Percentiles rank a stretch among this genome's conserved stretches.
Evolutionary conservation across 1,140 invertebrate genomes (phyloP).

Genomic region (Tyrophagus putrescentiae): DNA sequence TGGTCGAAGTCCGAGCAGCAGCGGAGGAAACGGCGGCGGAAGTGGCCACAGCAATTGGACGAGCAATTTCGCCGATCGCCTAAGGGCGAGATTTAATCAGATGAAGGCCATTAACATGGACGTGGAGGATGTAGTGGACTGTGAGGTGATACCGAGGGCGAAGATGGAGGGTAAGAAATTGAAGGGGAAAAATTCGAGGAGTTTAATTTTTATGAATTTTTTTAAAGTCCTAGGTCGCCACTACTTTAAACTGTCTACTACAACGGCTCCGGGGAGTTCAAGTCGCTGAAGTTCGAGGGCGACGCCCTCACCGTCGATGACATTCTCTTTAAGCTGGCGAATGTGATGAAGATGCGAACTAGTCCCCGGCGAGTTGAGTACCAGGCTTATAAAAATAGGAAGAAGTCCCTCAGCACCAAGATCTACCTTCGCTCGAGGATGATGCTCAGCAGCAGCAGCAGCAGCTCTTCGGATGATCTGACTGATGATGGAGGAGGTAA

Average conservation of each 20-base stretch:
- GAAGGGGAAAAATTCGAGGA: background rate
- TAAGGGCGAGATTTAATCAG: constrained; percentile 29
- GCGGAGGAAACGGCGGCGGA: too few relatives aligned
- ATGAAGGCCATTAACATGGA: constrained; percentile 54
- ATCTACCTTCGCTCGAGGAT: background rate
- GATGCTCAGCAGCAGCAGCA: too few relatives aligned
- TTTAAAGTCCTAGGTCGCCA: background rate
- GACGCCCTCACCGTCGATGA: constrained; percentile 54
- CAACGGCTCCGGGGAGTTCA: constrained; percentile 48
- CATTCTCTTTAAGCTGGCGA: constrained; percentile 71
- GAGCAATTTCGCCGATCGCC: constrained; percentile 47
- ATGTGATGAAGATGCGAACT: constrained; percentile 60
- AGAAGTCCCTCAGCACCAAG: constrained; percentile 12
- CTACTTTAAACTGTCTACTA: constrained; percentile 34
- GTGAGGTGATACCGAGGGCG: constrained; percentile 51
- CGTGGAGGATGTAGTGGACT: constrained; percentile 68
- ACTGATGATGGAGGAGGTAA: too few relatives aligned
- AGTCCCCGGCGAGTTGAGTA: constrained; percentile 63
- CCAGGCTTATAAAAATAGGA: constrained; percentile 31
- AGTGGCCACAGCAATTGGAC: constrained; percentile 43
- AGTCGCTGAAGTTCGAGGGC: constrained; percentile 71
- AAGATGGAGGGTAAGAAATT: constrained; percentile 5
- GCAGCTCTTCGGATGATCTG: too few relatives aligned
- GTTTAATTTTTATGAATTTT: background rate
- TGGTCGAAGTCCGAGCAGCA: too few relatives aligned